Conservation (phyloP, 2,888 invertebrate species). For the Leptinotarsa haldemani region DNA sequence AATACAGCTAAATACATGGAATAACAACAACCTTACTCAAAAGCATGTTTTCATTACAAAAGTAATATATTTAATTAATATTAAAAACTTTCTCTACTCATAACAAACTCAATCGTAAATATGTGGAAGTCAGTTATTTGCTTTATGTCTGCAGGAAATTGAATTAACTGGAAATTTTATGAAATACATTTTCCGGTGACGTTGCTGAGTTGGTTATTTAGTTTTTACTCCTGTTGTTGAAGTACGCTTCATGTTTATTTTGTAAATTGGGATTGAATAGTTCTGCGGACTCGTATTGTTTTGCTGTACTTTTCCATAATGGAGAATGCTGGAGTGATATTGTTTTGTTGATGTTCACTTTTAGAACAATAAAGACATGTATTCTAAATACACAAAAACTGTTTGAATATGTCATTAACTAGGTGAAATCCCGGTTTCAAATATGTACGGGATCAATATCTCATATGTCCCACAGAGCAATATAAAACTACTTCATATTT, state of each 20-base stretch:
- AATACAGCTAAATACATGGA: too few relatives aligned
- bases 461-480: too few relatives aligned
- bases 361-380: too few relatives aligned
- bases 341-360: too few relatives aligned
- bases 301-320: too few relatives aligned
- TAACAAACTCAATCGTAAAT: slow-evolving; percentile 12
- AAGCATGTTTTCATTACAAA: not conserved
- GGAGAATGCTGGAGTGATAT: too few relatives aligned
- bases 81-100: slow-evolving; percentile 12
- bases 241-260: not conserved
- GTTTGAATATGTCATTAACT: too few relatives aligned
- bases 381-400: too few relatives aligned
- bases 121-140: slow-evolving; percentile 13
- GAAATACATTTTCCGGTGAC: slow-evolving; percentile 7
- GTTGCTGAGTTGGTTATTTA: not conserved
- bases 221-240: not conserved
- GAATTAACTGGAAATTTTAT: slow-evolving; percentile 6
- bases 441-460: too few relatives aligned
- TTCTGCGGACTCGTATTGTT: too few relatives aligned
- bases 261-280: not conserved
- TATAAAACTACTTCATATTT: too few relatives aligned
- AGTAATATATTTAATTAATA: not conserved
- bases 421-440: too few relatives aligned
- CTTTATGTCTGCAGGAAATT: slow-evolving; percentile 11
- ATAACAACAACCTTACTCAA: not conserved